Percentiles rank a stretch among this genome's conserved stretches.
Evolutionary conservation across 2,113 vertebrate species (phyloP).

Genomic region (Mellivora capensis): DNA sequence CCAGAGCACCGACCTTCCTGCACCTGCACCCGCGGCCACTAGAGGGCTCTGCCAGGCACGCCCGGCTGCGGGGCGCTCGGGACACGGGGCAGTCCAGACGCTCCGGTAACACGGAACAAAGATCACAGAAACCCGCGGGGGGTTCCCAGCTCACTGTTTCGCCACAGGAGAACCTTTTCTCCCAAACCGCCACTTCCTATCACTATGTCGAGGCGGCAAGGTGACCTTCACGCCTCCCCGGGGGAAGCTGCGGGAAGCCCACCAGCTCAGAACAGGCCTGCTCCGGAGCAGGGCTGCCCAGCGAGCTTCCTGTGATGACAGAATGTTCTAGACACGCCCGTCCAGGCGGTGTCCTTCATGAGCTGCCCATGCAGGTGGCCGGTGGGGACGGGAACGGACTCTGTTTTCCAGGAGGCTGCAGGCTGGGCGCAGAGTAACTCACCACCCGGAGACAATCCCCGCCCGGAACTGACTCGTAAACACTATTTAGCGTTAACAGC

Average conservation of each 20-base stretch:
- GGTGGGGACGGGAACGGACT: neutral
- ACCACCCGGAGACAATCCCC: neutral
- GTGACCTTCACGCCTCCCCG: too few species aligned
- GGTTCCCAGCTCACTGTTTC: neutral
- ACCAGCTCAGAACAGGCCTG: neutral
- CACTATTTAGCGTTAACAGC: neutral
- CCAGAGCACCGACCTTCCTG: neutral
- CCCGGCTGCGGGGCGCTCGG: too few species aligned
- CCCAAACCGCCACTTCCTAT: neutral
- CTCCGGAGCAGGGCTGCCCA: neutral
- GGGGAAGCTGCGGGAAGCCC: neutral
- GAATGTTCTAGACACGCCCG: neutral
- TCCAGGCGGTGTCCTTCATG: rapidly evolving
- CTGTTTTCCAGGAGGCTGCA: neutral
- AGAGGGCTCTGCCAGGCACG: neutral
- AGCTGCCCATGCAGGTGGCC: neutral
- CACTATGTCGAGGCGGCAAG: neutral
- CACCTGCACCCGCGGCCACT: neutral
- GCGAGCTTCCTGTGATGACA: rapidly evolving
- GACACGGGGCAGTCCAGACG: too few species aligned
- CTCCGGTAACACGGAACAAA: too few species aligned
- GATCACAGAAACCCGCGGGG: neutral
- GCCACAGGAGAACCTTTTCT: neutral
- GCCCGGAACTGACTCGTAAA: neutral
- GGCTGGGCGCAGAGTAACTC: neutral